phyloP scores from a whole-genome alignment of 2,888 invertebrate genomes.

The Torymus texanus region DNA sequence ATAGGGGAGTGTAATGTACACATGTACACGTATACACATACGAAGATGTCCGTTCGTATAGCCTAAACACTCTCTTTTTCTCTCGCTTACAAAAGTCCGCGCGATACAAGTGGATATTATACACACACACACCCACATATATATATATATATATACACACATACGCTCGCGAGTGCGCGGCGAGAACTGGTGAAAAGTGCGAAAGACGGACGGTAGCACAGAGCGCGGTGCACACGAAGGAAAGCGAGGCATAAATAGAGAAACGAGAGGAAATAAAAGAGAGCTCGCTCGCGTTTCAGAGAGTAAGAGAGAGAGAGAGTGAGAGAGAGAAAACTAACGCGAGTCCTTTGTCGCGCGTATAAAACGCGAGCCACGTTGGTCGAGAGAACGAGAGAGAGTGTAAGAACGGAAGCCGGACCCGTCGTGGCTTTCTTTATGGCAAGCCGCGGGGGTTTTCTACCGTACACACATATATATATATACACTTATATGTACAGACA shows the following conservation, averaged over 20 bases:
- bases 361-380: neutral
- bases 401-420: slow-evolving; percentile 55
- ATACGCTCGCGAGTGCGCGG: neutral
- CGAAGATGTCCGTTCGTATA: too few species aligned
- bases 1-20: too few species aligned
- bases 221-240: too few species aligned
- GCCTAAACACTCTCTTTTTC: too few species aligned
- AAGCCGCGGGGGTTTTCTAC: slow-evolving; percentile 48
- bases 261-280: slow-evolving; percentile 45
- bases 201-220: too few species aligned
- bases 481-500: neutral
- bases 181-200: neutral
- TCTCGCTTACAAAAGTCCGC: too few species aligned
- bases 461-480: too few species aligned
- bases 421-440: slow-evolving; percentile 52
- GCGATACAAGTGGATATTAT: too few species aligned
- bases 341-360: slow-evolving; percentile 43
- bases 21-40: neutral
- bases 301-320: slow-evolving; percentile 8
- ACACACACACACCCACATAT: too few species aligned
- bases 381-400: neutral
- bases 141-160: too few species aligned
- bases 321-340: slow-evolving; percentile 25
- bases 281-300: neutral
- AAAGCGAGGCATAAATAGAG: slow-evolving; percentile 37